A percentile compares a stretch with the other conserved stretches of the same genome.
Evolutionary conservation across 1,140 invertebrate genomes (phyloP).

Genomic region (Galleria mellonella): DNA sequence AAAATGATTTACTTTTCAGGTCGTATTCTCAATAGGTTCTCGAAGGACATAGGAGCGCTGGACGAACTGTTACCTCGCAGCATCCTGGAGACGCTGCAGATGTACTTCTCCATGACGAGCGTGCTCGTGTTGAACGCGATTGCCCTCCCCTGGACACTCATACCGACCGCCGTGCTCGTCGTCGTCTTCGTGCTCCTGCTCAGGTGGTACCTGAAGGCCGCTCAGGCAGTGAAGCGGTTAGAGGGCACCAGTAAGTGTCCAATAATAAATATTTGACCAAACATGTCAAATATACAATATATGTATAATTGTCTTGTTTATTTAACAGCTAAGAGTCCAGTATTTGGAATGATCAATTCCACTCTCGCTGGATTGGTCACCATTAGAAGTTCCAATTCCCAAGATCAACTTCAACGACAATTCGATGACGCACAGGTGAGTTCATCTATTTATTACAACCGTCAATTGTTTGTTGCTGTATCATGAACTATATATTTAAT

Average conservation of each 20-base stretch:
- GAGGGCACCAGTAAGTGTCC: constrained; percentile 83
- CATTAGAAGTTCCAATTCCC: constrained; percentile 54
- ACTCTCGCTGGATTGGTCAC: constrained; percentile 68
- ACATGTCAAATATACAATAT: too few species aligned
- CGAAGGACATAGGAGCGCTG: constrained; percentile 78
- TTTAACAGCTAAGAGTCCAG: constrained; percentile 69
- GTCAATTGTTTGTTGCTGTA: too few species aligned
- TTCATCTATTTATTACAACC: not conserved
- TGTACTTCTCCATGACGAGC: constrained; percentile 77
- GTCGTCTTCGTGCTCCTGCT: constrained; percentile 81
- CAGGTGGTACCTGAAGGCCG: constrained; percentile 84
- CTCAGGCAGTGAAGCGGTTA: constrained; percentile 87
- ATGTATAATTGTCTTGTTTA: not conserved
- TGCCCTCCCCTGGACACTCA: constrained; percentile 83
- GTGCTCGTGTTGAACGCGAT: constrained; percentile 81
- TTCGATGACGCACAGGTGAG: constrained; percentile 76
- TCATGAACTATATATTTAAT: too few species aligned
- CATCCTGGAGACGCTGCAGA: constrained; percentile 84
- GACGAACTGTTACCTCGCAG: constrained; percentile 90
- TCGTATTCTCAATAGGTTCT: constrained; percentile 75
- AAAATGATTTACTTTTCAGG: constrained; percentile 76
- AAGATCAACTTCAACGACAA: constrained; percentile 77
- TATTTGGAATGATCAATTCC: constrained; percentile 70
- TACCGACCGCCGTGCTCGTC: constrained; percentile 78
- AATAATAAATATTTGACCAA: not conserved